Evolutionary conservation across 2,888 invertebrate genomes (phyloP), one percentile per base, ranked within the genome.

Genomic region (Yponomeuta sedellus): DNA sequence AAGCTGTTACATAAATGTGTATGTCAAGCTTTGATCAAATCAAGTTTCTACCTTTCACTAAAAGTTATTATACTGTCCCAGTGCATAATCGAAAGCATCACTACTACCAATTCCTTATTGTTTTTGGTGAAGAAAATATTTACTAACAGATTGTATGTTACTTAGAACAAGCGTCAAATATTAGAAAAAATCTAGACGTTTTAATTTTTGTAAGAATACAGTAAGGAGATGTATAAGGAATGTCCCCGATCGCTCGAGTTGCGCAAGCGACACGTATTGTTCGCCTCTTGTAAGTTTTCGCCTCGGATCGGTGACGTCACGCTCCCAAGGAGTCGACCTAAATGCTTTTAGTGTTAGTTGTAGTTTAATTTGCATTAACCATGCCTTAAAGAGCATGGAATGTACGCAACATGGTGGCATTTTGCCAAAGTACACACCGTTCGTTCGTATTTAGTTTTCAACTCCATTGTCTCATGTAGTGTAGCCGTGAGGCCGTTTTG

Each of bases 181-280:
- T 34, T 34, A 8, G 1, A 34, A 28, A 34, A 34, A 34, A 25
- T 25, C 25, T 25, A 25, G 3, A 8, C 5, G 8, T 34, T 8
- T 52, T 52, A 16, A 6, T 12, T 52, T 52, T 52, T 16, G 16
- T 16, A 16, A 52, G 16, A 52, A 12, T 52, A 12, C 44, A 16
- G 44, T 52, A 4, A 16, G 3, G 12, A 16, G 44, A 52, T 40
- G 12, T 34, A 40, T 62, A 10, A 12, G n/a, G 63, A 63, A 44
- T 20, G 22, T 44, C 20, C 58, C 28, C 44, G 44, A 83, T 85
- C 81, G 79, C 72, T 82, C 74, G 76, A 74, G 77, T 89, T 91
- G 89, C 89, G 88, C 88, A 91, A 91, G 86, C 83, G 83, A 83
- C 84, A 81, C 78, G 83, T 84, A 88, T 90, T 89, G 89, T 89